phyloP scores from a whole-genome alignment of 1,140 invertebrate species.

The Pemphigus obesinymphae region DNA sequence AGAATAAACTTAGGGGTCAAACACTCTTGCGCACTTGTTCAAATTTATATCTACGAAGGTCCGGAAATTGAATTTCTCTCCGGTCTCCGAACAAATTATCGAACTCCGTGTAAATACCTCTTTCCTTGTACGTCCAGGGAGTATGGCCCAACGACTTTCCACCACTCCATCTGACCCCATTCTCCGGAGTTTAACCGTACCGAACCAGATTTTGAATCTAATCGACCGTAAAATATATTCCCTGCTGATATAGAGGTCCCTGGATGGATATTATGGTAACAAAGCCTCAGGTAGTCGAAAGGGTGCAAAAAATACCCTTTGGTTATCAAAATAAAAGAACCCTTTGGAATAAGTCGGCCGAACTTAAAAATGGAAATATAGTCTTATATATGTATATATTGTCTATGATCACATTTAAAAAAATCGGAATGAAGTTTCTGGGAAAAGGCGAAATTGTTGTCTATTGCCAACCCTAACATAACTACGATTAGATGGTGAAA shows the following conservation, averaged over 20 bases:
- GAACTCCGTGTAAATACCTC: slow-evolving; percentile 12
- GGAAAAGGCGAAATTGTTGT: too few relatives aligned
- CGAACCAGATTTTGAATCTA: background rate
- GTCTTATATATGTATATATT: background rate
- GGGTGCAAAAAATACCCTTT: background rate
- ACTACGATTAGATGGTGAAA: too few relatives aligned
- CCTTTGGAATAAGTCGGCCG: background rate
- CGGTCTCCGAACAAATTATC: slow-evolving; percentile 26
- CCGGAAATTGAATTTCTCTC: slow-evolving; percentile 19
- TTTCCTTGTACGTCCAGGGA: background rate
- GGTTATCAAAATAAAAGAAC: background rate
- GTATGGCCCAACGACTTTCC: background rate
- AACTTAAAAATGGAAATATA: background rate
- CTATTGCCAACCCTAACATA: too few relatives aligned
- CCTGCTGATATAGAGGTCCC: too few relatives aligned
- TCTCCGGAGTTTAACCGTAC: background rate
- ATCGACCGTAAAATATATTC: background rate
- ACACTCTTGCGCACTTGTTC: background rate
- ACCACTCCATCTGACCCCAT: background rate
- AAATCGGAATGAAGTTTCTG: too few relatives aligned
- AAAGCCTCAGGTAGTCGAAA: background rate
- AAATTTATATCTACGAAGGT: background rate
- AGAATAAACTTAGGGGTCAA: background rate
- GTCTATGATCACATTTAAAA: background rate
- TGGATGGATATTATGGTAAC: background rate